Conservation (phyloP, 1,140 invertebrate genomes). For the Carcinoscorpius rotundicauda region DNA sequence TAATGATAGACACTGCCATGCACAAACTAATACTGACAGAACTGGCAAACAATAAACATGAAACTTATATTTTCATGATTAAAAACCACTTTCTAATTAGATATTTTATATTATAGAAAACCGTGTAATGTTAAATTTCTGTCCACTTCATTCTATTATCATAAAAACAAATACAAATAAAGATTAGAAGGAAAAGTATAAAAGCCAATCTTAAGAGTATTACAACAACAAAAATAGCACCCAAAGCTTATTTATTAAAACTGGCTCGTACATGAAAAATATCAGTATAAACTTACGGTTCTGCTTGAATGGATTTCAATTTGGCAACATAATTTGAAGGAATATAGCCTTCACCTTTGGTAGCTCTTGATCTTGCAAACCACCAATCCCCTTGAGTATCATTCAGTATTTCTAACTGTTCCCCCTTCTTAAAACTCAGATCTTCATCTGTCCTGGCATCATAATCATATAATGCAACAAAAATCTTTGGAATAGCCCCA, state of each 20-base stretch:
- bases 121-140: too few species aligned
- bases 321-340: slow-evolving; percentile 99
- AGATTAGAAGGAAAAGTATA: too few species aligned
- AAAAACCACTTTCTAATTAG: too few species aligned
- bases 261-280: background rate
- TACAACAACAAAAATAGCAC: too few species aligned
- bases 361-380: slow-evolving; percentile 89
- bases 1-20: too few species aligned
- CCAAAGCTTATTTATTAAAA: background rate
- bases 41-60: too few species aligned
- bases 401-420: slow-evolving; percentile 95
- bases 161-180: too few species aligned
- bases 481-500: slow-evolving; percentile 45
- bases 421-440: slow-evolving; percentile 94
- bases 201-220: too few species aligned
- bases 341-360: slow-evolving; percentile 94
- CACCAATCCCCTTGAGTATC: slow-evolving; percentile 99
- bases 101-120: too few species aligned
- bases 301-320: slow-evolving; percentile 96
- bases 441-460: slow-evolving; percentile 98
- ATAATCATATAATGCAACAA: slow-evolving; percentile 96
- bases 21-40: too few species aligned
- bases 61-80: too few species aligned
- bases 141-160: too few species aligned
- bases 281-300: slow-evolving; percentile 76